A percentile compares a stretch with the other conserved stretches of the same genome.
phyloP scores from a whole-genome alignment of 92 coral and sea anemone species.

The Palythoa grandis region DNA sequence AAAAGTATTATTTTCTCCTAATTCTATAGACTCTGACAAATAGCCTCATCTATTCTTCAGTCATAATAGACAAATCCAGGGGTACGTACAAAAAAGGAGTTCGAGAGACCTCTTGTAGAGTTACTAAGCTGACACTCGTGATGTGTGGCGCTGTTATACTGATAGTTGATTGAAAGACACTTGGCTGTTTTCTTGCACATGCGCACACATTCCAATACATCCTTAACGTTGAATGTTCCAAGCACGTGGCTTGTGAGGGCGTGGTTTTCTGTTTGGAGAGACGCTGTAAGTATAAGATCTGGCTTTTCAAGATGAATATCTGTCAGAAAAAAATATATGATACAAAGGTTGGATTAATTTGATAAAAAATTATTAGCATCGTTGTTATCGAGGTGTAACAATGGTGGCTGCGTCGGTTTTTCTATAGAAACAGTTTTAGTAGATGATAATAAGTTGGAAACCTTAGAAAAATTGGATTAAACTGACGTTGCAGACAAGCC shows the following conservation, averaged over 20 bases:
- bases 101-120: constrained; percentile 20
- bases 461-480: no score
- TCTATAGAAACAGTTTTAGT: no score
- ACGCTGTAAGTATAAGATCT: constrained; percentile 11
- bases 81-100: constrained; percentile 1
- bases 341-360: no score
- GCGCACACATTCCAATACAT: constrained; percentile 22
- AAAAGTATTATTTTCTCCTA: no score
- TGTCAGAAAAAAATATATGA: background rate
- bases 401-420: no score
- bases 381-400: no score
- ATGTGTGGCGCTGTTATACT: background rate
- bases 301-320: constrained; percentile 17
- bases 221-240: background rate
- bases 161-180: constrained; percentile 27
- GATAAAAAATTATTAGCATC: no score
- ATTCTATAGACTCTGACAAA: no score
- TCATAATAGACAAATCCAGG: constrained; percentile 29
- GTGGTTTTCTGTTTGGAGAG: constrained; percentile 30
- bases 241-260: constrained; percentile 20
- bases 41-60: background rate
- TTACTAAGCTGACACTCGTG: constrained; percentile 24
- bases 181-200: background rate
- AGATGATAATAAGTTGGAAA: no score
- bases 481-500: no score